These are phyloP conservation scores for Halcyon malimbica DNA, from an alignment of 2,113 vertebrate species.

Conservation along the genomic window DNA sequence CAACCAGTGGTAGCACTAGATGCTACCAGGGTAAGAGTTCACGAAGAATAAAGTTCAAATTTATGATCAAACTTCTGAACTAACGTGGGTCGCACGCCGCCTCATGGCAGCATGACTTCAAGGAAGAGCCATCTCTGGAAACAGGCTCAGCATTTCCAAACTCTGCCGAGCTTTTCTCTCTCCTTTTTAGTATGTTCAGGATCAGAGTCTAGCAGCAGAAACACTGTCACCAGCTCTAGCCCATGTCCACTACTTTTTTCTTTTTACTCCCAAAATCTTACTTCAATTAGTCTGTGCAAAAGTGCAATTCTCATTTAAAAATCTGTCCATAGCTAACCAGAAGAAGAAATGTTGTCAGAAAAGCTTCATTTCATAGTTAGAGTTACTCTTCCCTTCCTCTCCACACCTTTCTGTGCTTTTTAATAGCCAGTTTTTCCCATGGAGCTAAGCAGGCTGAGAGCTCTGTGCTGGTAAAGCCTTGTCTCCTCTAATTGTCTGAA, in stretches of 20 bases:
- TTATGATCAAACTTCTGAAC: background rate
- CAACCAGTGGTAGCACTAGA: background rate
- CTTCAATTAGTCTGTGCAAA: background rate
- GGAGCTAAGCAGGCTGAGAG: background rate
- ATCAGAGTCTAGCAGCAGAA: background rate
- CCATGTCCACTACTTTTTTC: background rate
- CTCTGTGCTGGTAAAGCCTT: background rate
- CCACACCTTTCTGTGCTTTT: background rate
- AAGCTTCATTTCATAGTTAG: background rate
- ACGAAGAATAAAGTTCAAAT: background rate
- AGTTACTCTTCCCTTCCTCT: background rate
- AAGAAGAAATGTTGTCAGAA: background rate
- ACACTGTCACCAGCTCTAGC: background rate
- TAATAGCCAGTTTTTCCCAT: background rate
- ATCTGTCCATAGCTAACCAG: background rate
- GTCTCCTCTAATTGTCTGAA: background rate
- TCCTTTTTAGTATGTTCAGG: background rate
- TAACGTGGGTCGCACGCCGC: background rate
- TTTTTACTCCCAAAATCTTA: background rate
- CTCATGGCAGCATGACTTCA: rapidly evolving
- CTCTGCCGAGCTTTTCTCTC: background rate
- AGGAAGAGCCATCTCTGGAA: background rate
- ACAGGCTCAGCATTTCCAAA: background rate
- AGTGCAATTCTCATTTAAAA: background rate
- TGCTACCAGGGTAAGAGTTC: background rate